phyloP scores from a whole-genome alignment of 2,797 vertebrate species.

The Natrix natrix region DNA sequence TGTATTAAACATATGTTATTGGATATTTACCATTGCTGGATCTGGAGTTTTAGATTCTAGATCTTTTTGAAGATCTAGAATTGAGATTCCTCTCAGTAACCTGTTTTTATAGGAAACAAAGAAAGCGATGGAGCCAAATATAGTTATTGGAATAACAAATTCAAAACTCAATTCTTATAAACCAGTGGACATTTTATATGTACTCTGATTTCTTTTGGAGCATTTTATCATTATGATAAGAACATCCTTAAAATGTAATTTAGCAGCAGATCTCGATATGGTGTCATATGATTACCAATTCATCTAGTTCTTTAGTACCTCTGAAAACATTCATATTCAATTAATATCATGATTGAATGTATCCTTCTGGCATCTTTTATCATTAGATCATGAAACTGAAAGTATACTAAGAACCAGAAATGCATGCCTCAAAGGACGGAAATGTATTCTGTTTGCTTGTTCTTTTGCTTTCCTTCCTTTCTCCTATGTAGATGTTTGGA shows the following conservation, averaged over 20 bases:
- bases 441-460: background rate
- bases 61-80: background rate
- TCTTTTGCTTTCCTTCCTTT: background rate
- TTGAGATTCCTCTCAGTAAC: background rate
- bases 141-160: background rate
- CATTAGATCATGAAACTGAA: background rate
- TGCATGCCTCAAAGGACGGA: background rate
- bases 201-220: background rate
- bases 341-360: background rate
- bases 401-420: background rate
- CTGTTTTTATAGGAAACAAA: background rate
- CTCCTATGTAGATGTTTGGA: background rate
- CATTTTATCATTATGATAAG: background rate
- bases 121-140: background rate
- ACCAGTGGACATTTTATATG: background rate
- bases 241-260: background rate
- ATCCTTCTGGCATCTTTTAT: background rate
- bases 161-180: background rate
- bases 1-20: background rate
- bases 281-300: background rate
- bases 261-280: background rate
- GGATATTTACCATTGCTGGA: background rate
- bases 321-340: background rate
- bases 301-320: background rate
- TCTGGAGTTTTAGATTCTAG: background rate